Evolutionary conservation across 2,113 vertebrate genomes (phyloP).

Genomic region (Atherinomorus stipes): DNA sequence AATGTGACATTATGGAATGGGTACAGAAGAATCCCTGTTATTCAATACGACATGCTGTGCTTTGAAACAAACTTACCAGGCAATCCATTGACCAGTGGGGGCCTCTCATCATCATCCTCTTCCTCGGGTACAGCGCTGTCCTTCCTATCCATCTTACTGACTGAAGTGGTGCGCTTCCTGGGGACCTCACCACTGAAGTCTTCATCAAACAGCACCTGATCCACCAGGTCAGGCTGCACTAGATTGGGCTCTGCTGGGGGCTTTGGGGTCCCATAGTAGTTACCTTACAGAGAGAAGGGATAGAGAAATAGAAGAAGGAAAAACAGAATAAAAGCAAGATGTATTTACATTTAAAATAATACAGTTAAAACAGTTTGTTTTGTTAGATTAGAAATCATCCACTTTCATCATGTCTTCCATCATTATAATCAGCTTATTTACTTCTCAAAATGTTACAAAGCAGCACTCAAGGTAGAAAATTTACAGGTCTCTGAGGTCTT

Average conservation of each 20-base stretch:
- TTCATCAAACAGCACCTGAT: constrained; percentile 80
- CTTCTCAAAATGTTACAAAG: constrained; percentile 42
- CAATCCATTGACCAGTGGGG: constrained; percentile 75
- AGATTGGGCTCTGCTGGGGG: constrained; percentile 81
- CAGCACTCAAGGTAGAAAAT: constrained; percentile 19
- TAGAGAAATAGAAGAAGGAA: neutral
- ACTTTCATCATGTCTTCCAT: neutral
- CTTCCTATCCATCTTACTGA: constrained; percentile 80
- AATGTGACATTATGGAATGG: constrained; percentile 16
- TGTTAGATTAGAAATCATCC: neutral
- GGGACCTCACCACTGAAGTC: constrained; percentile 70
- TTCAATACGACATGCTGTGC: constrained; percentile 27
- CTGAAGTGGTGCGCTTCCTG: constrained; percentile 78
- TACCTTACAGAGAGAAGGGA: constrained; percentile 79
- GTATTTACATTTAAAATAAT: neutral
- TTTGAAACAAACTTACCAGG: constrained; percentile 69
- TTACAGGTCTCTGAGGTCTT: constrained; percentile 24
- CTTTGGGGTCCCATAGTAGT: constrained; percentile 93
- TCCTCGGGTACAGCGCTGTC: constrained; percentile 77
- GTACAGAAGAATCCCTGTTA: neutral
- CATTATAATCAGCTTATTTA: constrained; percentile 13
- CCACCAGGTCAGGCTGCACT: constrained; percentile 80
- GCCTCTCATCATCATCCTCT: constrained; percentile 78
- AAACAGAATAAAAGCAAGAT: neutral
- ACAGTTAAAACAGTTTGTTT: neutral